These are phyloP conservation scores for Danio choprae DNA, from an alignment of 2,797 vertebrate genomes.

Conservation along the genomic window DNA sequence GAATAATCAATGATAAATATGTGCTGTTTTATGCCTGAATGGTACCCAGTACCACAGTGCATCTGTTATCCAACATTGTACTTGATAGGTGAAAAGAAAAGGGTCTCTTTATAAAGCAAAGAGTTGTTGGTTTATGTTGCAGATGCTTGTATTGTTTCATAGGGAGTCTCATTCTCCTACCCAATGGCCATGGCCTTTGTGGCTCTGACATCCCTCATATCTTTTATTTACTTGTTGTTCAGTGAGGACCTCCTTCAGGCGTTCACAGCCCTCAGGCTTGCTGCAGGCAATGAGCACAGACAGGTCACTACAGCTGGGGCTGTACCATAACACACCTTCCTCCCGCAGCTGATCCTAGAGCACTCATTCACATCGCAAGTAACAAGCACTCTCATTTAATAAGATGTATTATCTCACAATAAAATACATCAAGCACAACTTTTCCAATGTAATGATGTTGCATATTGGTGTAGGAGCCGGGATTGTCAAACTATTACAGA, in stretches of 20 bases:
- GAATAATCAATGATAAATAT: slow-evolving; percentile 20
- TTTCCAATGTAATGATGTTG: background rate
- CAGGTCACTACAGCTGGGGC: slow-evolving; percentile 49
- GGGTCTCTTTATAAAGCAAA: slow-evolving; percentile 35
- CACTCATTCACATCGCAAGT: slow-evolving; percentile 19
- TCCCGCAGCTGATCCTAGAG: slow-evolving; percentile 35
- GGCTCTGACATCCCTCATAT: slow-evolving; percentile 58
- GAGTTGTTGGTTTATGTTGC: slow-evolving; percentile 47
- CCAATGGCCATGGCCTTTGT: slow-evolving; percentile 49
- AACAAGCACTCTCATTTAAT: slow-evolving; percentile 4
- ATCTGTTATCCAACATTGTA: slow-evolving; percentile 8
- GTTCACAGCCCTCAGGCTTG: slow-evolving; percentile 61
- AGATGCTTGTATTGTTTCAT: slow-evolving; percentile 45
- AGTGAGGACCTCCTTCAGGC: slow-evolving; percentile 59
- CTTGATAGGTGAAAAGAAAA: slow-evolving; percentile 33
- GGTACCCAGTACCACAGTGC: background rate
- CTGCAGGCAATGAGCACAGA: slow-evolving; percentile 56
- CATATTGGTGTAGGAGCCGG: background rate
- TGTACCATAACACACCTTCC: slow-evolving; percentile 35
- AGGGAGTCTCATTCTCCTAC: slow-evolving; percentile 35
- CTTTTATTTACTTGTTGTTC: slow-evolving; percentile 66
- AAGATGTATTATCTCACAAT: slow-evolving; percentile 1
- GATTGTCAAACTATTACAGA: background rate
- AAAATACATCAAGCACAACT: slow-evolving; percentile 33
- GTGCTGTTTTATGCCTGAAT: slow-evolving; percentile 12